Evolutionary conservation across 2,113 vertebrate genomes (phyloP).

Genomic region (Colossoma macropomum): DNA sequence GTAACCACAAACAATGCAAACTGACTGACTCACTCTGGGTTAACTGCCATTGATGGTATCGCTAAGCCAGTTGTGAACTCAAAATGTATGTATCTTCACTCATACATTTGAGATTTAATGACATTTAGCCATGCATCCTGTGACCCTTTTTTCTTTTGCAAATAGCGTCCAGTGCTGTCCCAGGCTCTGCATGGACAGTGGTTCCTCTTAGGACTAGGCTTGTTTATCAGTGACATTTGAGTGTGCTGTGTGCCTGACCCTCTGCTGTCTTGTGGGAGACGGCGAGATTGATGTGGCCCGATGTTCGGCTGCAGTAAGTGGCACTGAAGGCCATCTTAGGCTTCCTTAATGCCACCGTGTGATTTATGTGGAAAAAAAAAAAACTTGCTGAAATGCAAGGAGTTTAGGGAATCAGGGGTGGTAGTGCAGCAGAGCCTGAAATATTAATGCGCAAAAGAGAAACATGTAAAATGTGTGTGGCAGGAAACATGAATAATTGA

Average conservation of each 20-base stretch:
- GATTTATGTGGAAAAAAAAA: constrained; percentile 74
- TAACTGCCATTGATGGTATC: neutral
- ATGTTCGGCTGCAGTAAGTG: constrained; percentile 53
- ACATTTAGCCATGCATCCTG: neutral
- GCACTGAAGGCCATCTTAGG: constrained; percentile 66
- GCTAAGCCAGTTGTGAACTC: neutral
- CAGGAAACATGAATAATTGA: constrained; percentile 74
- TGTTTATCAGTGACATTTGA: constrained; percentile 52
- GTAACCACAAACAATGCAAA: no score
- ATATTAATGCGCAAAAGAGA: constrained; percentile 75
- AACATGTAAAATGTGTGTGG: constrained; percentile 69
- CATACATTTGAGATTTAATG: constrained; percentile 30
- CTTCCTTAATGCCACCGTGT: constrained; percentile 68
- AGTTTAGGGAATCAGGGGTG: neutral
- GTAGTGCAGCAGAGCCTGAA: constrained; percentile 65
- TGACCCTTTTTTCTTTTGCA: constrained; percentile 26
- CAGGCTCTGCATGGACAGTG: constrained; percentile 15
- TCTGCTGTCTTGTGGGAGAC: constrained; percentile 37
- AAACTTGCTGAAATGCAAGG: constrained; percentile 58
- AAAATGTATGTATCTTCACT: constrained; percentile 13
- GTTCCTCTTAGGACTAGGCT: constrained; percentile 11
- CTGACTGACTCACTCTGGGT: neutral
- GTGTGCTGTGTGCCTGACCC: constrained; percentile 11
- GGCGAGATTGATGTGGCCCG: constrained; percentile 44
- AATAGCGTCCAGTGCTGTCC: neutral